Evolutionary conservation across 1,140 invertebrate genomes (phyloP), one percentile per base, ranked within the genome.

Genomic region (Drosophila dunni): DNA sequence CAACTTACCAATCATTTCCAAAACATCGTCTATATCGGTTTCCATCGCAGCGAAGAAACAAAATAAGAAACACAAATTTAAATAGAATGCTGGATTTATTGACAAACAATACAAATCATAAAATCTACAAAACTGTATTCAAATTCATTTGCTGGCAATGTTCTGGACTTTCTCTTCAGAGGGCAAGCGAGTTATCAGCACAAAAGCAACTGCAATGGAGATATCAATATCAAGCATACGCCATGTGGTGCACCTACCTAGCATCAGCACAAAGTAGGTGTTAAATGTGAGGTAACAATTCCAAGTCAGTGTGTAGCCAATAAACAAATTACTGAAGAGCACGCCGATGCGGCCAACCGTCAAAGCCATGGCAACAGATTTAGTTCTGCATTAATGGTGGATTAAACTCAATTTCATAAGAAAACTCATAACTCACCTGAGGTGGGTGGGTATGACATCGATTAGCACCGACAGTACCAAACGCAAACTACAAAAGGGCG

Each of bases 361-460:
- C 3, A 44, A 33, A 0, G 17, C 0, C 10, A 81, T 0, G 0
- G 79, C 51, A 0, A 72, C 11, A 7, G 75, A 64, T 15, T 75
- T 85, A 5, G 44, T 71, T 20, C 81, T 85, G 15, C 8, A 61
- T 20, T 20, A 20, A 20, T 2, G 17, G 1, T 1, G 1, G 1
- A 20, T 20, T 20, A 20, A 20, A 20, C n/a, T n/a, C n/a, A 20
- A 20, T 20, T 20, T 20, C 17, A 20, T 2, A 20, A 20, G 17
- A 2, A 20, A 20, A 20, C 1, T 20, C 17, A 20, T 17, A 20
- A 10, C 50, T 70, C n/a, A 80, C 81, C 81, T 74, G 0, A 81
- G 9, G 4, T 78, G 53, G 1, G 81, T 85, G 7, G 81, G 81
- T 9, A 80, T 36, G 7, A 73, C 7, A 60, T 84, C 81, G 17